A percentile compares a stretch with the other conserved stretches of the same genome.
Evolutionary conservation across 1,140 invertebrate genomes (phyloP).

Genomic region (Mercenaria mercenaria): DNA sequence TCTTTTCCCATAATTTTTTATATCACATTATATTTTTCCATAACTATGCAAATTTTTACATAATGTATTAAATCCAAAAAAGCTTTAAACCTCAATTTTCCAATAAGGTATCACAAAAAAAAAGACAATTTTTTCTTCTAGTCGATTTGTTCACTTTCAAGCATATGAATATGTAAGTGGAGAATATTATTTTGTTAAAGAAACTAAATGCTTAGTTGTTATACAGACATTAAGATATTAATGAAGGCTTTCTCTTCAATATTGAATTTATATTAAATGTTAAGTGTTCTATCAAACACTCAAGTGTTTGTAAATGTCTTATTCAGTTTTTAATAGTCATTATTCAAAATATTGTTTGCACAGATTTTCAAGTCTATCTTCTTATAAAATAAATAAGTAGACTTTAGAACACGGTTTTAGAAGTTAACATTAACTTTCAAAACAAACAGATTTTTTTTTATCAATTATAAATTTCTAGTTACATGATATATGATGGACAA

Average conservation of each 20-base stretch:
- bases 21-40: too few species aligned
- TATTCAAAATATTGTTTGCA: constrained; percentile 13
- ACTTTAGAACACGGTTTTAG: neutral
- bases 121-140: neutral
- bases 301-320: neutral
- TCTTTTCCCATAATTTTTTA: too few species aligned
- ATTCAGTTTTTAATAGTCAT: neutral
- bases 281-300: neutral
- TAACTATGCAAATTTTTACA: too few species aligned
- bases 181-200: neutral
- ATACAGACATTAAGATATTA: neutral
- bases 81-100: too few species aligned
- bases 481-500: too few species aligned
- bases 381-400: neutral
- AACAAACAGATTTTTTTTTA: too few species aligned
- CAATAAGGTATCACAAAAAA: neutral
- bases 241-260: neutral
- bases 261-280: constrained; percentile 19
- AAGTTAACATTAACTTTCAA: too few species aligned
- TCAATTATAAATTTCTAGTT: too few species aligned
- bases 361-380: constrained; percentile 5
- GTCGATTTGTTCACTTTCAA: neutral
- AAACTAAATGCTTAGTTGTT: neutral
- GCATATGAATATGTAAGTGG: neutral
- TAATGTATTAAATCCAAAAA: too few species aligned